Evolutionary conservation across 2,113 vertebrate genomes (phyloP), one percentile per base, ranked within the genome.

Genomic region (Anolis sagrei): DNA sequence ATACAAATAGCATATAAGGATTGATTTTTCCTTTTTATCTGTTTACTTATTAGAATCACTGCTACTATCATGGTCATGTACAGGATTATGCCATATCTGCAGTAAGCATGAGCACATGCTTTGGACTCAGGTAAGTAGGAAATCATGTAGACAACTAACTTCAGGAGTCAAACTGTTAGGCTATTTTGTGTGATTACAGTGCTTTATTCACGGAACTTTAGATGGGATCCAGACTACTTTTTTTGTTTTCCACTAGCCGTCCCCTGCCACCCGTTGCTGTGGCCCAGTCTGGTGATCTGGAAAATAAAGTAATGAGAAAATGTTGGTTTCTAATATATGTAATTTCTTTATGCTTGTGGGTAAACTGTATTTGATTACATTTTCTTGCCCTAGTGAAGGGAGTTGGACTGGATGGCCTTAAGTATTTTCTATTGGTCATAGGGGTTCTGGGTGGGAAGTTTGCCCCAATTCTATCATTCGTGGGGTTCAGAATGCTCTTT

Each of bases 121-220:
- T 91, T 25, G 96, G 96, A 84, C 95, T 96, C 95, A 96, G 96
- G 96, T 96, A 89, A 94, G 93, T 49, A 27, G 70, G n/a, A 7
- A 0, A 3, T 6, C 5, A 0, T 21, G 58, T 2, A 16, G 64
- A 2, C 23, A 87, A 19, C 27, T 79, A 51, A 39, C 36, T 44
- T 39, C 21, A 81, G 44, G 23, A 3, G 13, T 29, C 7, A 66
- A 32, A 21, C 21, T 1, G 18, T 34, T 29, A 14, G 44, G 25
- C 25, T 2, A 29, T 3, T 7, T 68, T 68, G 29, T 68, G 64
- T 27, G 29, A 9, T 29, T 68, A 27, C 64, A 58, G 32, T 58
- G n/a, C n/a, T 7, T 54, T 77, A 54, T 51, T 25, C n/a, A 68
- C n/a, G 23, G 32, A 62, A 36, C 10, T 36, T 78, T 58, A 14